Percentiles rank a stretch among this genome's conserved stretches.
phyloP scores from a whole-genome alignment of 2,113 vertebrate genomes.

The Gallinago paraguaiae region DNA sequence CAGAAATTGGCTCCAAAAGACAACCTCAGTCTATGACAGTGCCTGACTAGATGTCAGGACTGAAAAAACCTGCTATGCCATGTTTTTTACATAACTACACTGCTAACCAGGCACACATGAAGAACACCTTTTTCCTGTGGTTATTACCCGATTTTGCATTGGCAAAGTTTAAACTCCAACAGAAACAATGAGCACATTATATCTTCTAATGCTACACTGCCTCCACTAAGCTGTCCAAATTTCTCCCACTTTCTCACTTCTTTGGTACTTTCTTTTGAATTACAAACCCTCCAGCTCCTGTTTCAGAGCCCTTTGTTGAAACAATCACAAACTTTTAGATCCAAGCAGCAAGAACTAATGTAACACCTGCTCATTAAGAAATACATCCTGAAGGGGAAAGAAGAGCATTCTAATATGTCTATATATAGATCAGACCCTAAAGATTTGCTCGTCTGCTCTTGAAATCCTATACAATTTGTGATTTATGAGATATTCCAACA shows the following conservation, averaged over 20 bases:
- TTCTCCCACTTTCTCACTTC: background rate
- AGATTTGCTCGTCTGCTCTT: background rate
- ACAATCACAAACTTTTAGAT: background rate
- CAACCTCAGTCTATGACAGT: accelerated
- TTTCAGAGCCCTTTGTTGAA: background rate
- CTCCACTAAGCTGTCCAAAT: background rate
- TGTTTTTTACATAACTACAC: background rate
- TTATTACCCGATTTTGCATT: background rate
- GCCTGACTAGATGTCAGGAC: background rate
- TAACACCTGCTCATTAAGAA: background rate
- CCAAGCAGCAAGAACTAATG: background rate
- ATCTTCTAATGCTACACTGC: background rate
- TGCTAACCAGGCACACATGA: background rate
- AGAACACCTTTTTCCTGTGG: background rate
- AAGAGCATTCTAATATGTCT: background rate
- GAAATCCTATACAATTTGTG: background rate
- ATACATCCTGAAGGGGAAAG: background rate
- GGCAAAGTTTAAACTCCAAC: background rate
- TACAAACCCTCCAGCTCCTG: background rate
- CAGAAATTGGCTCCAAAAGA: background rate
- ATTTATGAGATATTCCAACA: background rate
- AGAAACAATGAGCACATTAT: background rate
- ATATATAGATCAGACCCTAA: background rate
- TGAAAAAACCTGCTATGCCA: background rate
- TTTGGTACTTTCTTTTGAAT: background rate